phyloP scores from a whole-genome alignment of 2,113 vertebrate genomes.

The Eptesicus fuscus region DNA sequence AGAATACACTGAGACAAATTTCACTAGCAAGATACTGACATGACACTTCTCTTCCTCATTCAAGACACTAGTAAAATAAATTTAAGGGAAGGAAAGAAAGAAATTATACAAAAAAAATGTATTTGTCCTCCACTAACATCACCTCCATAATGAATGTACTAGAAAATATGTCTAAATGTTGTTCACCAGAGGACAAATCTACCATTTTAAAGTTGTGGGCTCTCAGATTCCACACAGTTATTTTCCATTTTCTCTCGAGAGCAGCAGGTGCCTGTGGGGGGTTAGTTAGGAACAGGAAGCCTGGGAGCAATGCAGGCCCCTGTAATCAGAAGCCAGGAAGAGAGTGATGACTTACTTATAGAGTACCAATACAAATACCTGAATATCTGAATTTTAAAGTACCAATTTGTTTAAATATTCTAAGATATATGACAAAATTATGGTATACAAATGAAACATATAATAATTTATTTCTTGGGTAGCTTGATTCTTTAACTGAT shows the following conservation, averaged over 20 bases:
- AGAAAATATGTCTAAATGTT: not conserved
- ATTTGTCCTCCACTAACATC: not conserved
- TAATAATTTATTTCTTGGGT: not conserved
- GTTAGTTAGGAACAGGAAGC: not conserved
- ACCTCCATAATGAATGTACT: not conserved
- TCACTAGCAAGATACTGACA: not conserved
- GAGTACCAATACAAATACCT: not conserved
- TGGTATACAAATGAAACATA: not conserved
- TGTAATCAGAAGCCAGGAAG: not conserved
- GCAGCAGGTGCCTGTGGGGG: not conserved
- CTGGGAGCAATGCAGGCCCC: not conserved
- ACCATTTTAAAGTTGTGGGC: not conserved
- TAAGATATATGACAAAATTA: not conserved
- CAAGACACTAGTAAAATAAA: not conserved
- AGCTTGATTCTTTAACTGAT: not conserved
- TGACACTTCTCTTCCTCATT: not conserved
- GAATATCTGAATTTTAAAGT: not conserved
- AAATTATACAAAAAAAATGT: not conserved
- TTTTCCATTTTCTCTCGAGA: not conserved
- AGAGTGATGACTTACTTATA: not conserved
- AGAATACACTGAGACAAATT: not conserved
- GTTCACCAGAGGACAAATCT: not conserved
- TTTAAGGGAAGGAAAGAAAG: not conserved
- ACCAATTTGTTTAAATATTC: not conserved
- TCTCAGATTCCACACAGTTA: not conserved